These are phyloP conservation scores for Leptocoma aspasia DNA, from an alignment of 2,113 vertebrate species.

Conservation along the genomic window DNA sequence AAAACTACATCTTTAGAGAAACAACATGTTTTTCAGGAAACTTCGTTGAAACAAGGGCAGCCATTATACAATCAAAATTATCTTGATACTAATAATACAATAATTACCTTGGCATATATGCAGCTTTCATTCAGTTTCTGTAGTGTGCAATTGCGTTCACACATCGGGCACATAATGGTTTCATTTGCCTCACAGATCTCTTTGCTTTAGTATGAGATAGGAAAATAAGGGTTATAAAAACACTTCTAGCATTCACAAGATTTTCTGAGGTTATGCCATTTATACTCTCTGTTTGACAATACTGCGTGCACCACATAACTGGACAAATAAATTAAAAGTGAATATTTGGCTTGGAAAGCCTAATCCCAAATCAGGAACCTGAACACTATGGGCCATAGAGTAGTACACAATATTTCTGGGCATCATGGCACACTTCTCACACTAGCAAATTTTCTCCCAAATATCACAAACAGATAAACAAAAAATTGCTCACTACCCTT, in stretches of 20 bases:
- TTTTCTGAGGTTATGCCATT: neutral
- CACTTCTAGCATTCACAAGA: neutral
- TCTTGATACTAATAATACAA: neutral
- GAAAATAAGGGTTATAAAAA: conserved; percentile 8
- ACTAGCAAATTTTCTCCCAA: neutral
- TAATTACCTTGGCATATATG: conserved; percentile 91
- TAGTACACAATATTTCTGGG: neutral
- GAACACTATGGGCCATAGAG: neutral
- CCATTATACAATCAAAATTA: neutral
- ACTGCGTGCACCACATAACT: neutral
- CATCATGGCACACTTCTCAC: neutral
- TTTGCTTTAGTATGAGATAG: conserved; percentile 73
- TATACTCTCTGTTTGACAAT: neutral
- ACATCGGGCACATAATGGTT: conserved; percentile 96
- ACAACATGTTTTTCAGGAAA: neutral
- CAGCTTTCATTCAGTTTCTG: conserved; percentile 95
- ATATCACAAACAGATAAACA: neutral
- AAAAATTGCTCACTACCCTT: neutral
- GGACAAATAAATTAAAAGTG: neutral
- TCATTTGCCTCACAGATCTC: conserved; percentile 96
- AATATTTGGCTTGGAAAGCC: neutral
- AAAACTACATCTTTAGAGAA: neutral
- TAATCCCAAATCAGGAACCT: neutral
- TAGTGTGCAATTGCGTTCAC: conserved; percentile 88
- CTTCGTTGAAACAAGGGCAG: neutral